phyloP scores from a whole-genome alignment of 2,113 vertebrate species.

The Tachysurus vachellii region DNA sequence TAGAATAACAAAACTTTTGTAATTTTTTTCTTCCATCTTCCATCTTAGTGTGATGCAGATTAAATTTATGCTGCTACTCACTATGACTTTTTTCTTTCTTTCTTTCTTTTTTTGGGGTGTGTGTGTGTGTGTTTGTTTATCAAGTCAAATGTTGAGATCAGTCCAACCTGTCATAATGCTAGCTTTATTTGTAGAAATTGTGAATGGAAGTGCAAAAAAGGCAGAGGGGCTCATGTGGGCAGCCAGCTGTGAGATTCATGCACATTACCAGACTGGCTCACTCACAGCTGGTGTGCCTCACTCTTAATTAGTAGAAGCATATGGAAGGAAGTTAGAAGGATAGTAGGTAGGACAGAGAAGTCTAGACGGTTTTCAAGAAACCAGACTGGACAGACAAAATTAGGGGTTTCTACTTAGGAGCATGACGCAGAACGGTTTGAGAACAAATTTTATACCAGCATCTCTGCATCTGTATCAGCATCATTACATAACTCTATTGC shows the following conservation, averaged over 20 bases:
- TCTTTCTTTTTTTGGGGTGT: neutral
- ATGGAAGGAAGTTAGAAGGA: neutral
- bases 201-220: slow-evolving; percentile 17
- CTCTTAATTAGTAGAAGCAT: slow-evolving; percentile 42
- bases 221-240: slow-evolving; percentile 22
- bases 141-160: slow-evolving; percentile 22
- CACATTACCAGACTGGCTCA: slow-evolving; percentile 24
- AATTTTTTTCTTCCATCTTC: neutral
- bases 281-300: slow-evolving; percentile 39
- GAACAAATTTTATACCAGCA: neutral
- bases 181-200: slow-evolving; percentile 37
- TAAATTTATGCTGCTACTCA: neutral
- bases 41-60: neutral
- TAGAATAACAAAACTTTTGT: neutral
- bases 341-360: neutral
- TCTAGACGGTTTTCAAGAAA: neutral
- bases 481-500: neutral
- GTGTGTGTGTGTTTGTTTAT: neutral
- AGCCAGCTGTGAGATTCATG: slow-evolving; percentile 40
- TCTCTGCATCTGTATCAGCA: neutral
- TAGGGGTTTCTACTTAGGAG: neutral
- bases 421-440: too few relatives aligned
- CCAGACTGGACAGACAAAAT: neutral
- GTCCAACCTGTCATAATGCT: slow-evolving; percentile 3
- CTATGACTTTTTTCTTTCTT: neutral